Percentiles rank a stretch among this genome's conserved stretches.
These are phyloP conservation scores for Drosophila borealis DNA, from an alignment of 2,888 invertebrate species.

Conservation along the genomic window DNA sequence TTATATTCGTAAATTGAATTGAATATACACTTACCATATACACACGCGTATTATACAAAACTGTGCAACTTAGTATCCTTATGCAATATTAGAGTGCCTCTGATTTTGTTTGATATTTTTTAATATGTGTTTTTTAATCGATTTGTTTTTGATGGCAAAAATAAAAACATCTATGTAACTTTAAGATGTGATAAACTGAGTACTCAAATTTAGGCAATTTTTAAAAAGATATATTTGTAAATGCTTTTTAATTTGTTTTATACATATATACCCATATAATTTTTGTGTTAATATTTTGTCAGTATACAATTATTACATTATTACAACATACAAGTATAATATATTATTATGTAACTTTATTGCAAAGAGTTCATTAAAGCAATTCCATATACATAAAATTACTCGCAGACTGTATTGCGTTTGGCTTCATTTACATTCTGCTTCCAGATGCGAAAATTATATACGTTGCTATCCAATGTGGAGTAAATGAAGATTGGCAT, in stretches of 20 bases:
- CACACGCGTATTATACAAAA: constrained; percentile 57
- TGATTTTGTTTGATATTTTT: constrained; percentile 69
- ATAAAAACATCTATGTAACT: constrained; percentile 64
- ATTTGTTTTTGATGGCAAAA: constrained; percentile 31
- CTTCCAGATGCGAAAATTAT: constrained; percentile 88
- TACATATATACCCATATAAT: constrained; percentile 29
- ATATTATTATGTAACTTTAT: constrained; percentile 54
- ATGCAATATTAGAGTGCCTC: constrained; percentile 84
- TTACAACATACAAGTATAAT: constrained; percentile 39
- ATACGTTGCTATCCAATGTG: constrained; percentile 86
- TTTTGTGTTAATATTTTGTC: constrained; percentile 61
- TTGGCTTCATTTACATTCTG: constrained; percentile 84
- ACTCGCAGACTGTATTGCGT: constrained; percentile 85
- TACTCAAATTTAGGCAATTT: constrained; percentile 80
- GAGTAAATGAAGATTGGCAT: constrained; percentile 89
- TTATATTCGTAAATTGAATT: constrained; percentile 26
- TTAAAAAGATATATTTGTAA: constrained; percentile 67
- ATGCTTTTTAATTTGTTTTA: constrained; percentile 74
- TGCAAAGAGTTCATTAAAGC: constrained; percentile 57
- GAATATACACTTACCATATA: constrained; percentile 32
- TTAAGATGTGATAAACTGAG: constrained; percentile 77
- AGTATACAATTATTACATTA: constrained; percentile 45
- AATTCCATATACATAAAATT: constrained; percentile 50
- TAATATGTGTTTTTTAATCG: constrained; percentile 34
- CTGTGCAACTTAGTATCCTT: constrained; percentile 80